Evolutionary conservation across 2,888 invertebrate genomes (phyloP), one percentile per base, ranked within the genome.

Genomic region (Habrosyne pyritoides): DNA sequence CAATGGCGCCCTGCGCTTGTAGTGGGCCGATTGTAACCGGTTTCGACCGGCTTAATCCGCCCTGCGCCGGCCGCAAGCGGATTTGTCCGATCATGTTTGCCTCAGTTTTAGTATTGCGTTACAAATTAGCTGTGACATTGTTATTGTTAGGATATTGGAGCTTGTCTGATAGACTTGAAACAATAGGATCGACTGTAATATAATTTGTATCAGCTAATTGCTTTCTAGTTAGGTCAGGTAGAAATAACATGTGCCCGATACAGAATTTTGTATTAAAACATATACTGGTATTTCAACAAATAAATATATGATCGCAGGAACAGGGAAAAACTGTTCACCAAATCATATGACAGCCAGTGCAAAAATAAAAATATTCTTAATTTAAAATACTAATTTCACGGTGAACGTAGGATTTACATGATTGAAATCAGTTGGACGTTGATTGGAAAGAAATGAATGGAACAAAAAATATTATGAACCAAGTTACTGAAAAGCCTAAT

Each of bases 61-160:
- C 61, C 61, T 54, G 59, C 61, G 65, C 65, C 63, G 61, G 51
- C 71, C 74, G 57, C 73, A 77, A 75, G 67, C 72, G 76, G 79
- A 77, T 79, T 81, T 77, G 75, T 70, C 68, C 65, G 60, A 71
- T 74, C 67, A 66, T 69, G 67, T 69, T 66, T 57, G 66, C 59
- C 48, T 64, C 64, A 56, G 67, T 66, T 73, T 67, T 66, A 61
- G 66, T 59, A 64, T 61, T 46, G 60, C 59, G 57, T 53, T 56
- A 59, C 59, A 52, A 59, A 63, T 63, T 57, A 60, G 53, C 53
- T 51, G 6, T 28, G 47, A 47, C 51, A 42, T 49, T 57, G 51
- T 51, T 58, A 47, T 28, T 30, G 26, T 28, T 21, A 21, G 42
- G 49, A 46, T 54, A 50, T 42, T 36, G 21, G 21, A 21, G n/a